A percentile compares a stretch with the other conserved stretches of the same genome.
Conservation (phyloP, 2,113 vertebrate genomes). For the Calidris pygmaea region DNA sequence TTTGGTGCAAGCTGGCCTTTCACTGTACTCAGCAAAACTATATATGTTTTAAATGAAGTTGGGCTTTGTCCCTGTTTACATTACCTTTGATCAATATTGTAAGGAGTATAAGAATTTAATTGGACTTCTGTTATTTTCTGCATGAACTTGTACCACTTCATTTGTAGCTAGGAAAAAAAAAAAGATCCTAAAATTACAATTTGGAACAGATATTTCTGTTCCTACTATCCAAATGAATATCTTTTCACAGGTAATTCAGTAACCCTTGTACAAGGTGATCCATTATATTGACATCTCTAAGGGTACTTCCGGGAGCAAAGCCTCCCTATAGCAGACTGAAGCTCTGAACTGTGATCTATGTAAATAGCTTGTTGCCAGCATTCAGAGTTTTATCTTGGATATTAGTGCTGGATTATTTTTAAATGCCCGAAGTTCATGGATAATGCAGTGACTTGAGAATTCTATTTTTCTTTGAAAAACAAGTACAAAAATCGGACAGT, state of each 20-base stretch:
- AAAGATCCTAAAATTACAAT: neutral
- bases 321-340: neutral
- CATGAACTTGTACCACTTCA: neutral
- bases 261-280: neutral
- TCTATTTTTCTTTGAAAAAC: neutral
- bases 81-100: neutral
- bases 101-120: neutral
- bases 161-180: neutral
- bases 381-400: neutral
- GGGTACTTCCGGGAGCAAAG: neutral
- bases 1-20: neutral
- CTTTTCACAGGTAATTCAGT: neutral
- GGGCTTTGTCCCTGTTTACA: neutral
- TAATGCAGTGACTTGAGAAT: neutral
- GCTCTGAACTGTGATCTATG: neutral
- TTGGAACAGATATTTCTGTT: neutral
- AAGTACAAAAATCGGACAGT: neutral
- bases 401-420: neutral
- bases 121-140: neutral
- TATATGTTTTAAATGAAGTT: neutral
- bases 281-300: neutral
- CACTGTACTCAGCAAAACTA: neutral
- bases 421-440: neutral
- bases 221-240: neutral
- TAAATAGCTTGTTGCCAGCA: neutral